Base-by-base conservation (phyloP, 2,888 invertebrate species). In the Drosophila ochracea region DNA sequence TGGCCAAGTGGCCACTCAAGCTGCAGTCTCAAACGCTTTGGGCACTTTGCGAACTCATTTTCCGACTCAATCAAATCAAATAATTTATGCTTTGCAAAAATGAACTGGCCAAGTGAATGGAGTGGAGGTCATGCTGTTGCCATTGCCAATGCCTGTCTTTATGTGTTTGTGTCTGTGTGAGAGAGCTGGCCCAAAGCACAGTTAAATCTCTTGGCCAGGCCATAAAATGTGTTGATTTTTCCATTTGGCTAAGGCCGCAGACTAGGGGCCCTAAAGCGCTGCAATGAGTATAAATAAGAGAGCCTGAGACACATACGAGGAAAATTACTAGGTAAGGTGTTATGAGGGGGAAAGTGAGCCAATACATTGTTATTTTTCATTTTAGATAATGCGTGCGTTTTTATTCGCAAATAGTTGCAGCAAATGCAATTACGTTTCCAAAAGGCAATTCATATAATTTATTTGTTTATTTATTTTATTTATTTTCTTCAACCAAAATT, bases 1-100 rank as follows among this genome's bases (percentile, higher is more conserved):
- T 62, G 70, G 43, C 59, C 57, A 63, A 67, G 39, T 57, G 47
- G 73, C 58, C 78, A 73, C 53, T 70, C 52, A 21, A 50, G n/a
- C 47, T 53, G 50, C 30, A 57, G 66, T 39, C 58, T 52, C 30
- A 82, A 83, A 67, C 61, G 84, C 91, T 90, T 70, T 65, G 80
- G 91, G 91, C 89, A 69, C 68, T 91, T 86, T 89, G 80, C 88
- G 86, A 92, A 90, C 91, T 91, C 90, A 90, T 92, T 91, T 91
- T 86, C 85, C 89, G 89, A 89, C 91, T 91, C 91, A 92, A 92
- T 92, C 92, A 92, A 92, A 91, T 89, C 83, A 92, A 91, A 92
- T 92, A 92, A 91, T 89, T 92, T 92, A 92, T 92, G 87, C 81
- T 65, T 81, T 61, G 76, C 76, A 76, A 88, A 91, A 91, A 78